phyloP scores from a whole-genome alignment of 2,888 invertebrate genomes.

The Ypsolopha scabrella region DNA sequence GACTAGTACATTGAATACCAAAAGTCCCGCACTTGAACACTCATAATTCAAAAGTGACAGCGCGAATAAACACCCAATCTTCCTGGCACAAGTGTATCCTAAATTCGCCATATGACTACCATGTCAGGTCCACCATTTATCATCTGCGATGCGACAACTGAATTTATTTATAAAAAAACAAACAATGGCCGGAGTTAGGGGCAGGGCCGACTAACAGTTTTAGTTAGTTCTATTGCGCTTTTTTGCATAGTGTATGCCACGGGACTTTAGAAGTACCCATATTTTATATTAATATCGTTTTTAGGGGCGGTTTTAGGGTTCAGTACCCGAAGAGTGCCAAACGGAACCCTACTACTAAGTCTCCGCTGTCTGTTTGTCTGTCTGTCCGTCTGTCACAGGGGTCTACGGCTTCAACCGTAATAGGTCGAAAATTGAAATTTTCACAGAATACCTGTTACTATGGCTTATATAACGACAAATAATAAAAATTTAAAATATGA shows the following conservation, averaged over 20 bases:
- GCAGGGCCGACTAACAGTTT: constrained; percentile 41
- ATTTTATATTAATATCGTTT: too few species aligned
- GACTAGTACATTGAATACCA: too few species aligned
- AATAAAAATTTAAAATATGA: too few species aligned
- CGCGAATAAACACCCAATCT: constrained; percentile 22
- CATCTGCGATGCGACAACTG: constrained; percentile 63
- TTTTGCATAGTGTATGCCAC: constrained; percentile 24
- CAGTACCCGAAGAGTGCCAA: too few species aligned
- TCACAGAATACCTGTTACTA: too few species aligned
- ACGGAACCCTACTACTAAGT: too few species aligned
- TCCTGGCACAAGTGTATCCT: constrained; percentile 43
- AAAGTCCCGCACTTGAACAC: constrained; percentile 7
- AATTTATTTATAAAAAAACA: constrained; percentile 67
- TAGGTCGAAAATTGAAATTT: too few species aligned
- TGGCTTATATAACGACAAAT: too few species aligned
- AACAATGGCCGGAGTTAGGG: constrained; percentile 47
- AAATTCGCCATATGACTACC: constrained; percentile 62
- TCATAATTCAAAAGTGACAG: constrained; percentile 23
- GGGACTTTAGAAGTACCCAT: neutral
- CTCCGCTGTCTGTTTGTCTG: too few species aligned
- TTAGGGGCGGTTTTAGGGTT: too few species aligned
- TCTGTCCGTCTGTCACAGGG: too few species aligned
- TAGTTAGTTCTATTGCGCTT: constrained; percentile 28
- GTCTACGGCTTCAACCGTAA: too few species aligned
- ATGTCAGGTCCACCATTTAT: constrained; percentile 59